Percentiles rank a stretch among this genome's conserved stretches.
Conservation (phyloP, 1,140 invertebrate genomes). For the Cheumatopsyche charites region DNA sequence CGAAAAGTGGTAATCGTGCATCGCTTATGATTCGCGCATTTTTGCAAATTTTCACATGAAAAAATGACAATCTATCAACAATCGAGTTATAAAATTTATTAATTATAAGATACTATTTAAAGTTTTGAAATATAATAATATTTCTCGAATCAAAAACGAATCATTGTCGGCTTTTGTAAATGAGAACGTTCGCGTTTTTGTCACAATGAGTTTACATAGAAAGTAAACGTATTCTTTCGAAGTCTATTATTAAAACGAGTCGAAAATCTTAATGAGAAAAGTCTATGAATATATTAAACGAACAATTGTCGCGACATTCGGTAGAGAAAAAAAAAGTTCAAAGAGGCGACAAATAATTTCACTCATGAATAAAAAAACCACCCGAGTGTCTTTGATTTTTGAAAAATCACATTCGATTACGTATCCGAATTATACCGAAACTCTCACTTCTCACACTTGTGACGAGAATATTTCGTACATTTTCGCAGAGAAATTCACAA, state of each 20-base stretch:
- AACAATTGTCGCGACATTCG: slow-evolving; percentile 17
- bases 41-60: no score
- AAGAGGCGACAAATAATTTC: slow-evolving; percentile 1
- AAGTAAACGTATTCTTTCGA: background rate
- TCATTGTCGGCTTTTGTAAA: no score
- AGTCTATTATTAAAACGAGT: background rate
- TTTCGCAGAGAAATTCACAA: no score
- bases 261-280: background rate
- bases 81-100: background rate
- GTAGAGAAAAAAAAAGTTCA: background rate
- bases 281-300: slow-evolving; percentile 6
- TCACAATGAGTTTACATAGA: background rate
- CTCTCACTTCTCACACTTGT: no score
- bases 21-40: no score
- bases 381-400: no score
- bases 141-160: no score
- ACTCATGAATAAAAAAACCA: slow-evolving; percentile 18
- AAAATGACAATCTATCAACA: background rate
- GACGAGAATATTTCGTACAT: no score
- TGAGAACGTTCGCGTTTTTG: no score
- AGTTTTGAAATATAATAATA: background rate
- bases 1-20: background rate
- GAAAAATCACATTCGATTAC: no score
- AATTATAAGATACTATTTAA: background rate
- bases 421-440: no score